Conservation (phyloP, 1,140 invertebrate genomes). For the Linepithema humile region DNA sequence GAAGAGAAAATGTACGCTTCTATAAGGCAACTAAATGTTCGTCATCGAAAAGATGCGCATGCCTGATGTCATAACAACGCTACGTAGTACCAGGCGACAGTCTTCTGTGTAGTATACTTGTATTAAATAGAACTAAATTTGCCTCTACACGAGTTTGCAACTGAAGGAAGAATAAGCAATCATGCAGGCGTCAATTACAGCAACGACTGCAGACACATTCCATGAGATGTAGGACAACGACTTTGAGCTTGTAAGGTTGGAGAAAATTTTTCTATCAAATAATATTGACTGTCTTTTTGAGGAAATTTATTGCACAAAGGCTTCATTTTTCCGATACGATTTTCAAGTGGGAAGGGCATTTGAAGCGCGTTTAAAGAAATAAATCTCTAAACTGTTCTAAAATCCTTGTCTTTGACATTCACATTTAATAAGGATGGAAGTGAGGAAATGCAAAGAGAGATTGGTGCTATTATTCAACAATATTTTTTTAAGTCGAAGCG, state of each 20-base stretch:
- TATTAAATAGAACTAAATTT: constrained; percentile 61
- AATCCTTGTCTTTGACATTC: constrained; percentile 15
- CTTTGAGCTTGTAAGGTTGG: not conserved
- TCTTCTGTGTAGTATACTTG: constrained; percentile 62
- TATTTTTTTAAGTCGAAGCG: constrained; percentile 41
- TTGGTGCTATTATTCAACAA: constrained; percentile 62
- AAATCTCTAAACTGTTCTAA: constrained; percentile 23
- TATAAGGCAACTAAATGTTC: constrained; percentile 86
- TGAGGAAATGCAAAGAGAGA: constrained; percentile 16
- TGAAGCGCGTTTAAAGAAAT: not conserved
- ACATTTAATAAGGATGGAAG: not conserved
- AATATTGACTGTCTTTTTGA: constrained; percentile 16
- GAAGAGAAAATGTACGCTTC: constrained; percentile 94
- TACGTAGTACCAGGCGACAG: constrained; percentile 41
- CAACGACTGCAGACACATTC: constrained; percentile 59
- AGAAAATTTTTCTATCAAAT: constrained; percentile 30
- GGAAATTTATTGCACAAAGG: constrained; percentile 47
- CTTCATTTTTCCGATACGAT: constrained; percentile 22
- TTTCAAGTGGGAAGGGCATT: not conserved
- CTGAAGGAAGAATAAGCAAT: constrained; percentile 24
- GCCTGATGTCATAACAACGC: constrained; percentile 33
- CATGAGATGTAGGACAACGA: constrained; percentile 45
- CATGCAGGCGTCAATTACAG: constrained; percentile 46
- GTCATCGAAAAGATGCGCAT: constrained; percentile 1
- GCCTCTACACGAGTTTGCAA: constrained; percentile 43